Base-by-base conservation (phyloP, 2,888 invertebrate genomes). In the Hybos culiciformis region DNA sequence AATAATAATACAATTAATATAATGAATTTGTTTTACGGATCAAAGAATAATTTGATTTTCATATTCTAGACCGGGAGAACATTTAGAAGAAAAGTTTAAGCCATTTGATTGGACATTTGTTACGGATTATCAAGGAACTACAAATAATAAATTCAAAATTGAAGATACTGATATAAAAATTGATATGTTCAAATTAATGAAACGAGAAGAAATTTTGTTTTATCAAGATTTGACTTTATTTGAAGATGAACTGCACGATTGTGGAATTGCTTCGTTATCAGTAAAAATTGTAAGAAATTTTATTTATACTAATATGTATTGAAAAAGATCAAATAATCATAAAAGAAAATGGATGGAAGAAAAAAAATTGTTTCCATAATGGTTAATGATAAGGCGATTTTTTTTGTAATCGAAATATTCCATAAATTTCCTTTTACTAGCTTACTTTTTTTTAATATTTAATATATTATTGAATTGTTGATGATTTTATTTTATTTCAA, bases 61-160 rank as follows among this genome's bases (percentile, higher is more conserved):
- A n/a, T n/a, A n/a, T 60, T 67, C 36, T 56, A 88, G 92, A 56
- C 74, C 80, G 34, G 80, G 82, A 17, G 57, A 61, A 41, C 51
- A 54, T 55, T 69, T 81, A 51, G 77, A 77, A 52, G 83, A 85
- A 58, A 81, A 86, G 57, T 73, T 86, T 42, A 83, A 82, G 58
- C 83, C 88, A 15, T 96, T 91, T 68, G 97, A 98, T 67, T 99
- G 98, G 98, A 98, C 97, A 2, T 98, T 86, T 61, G 83, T 87
- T 17, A 91, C 92, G 23, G 78, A 84, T 57, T 98, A 98, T 63
- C 80, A 78, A 60, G 98, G 98, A 31, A 82, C 81, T 17, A 58
- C 80, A 26, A 69, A 73, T 42, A 75, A 78, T 9, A 67, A 73
- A 46, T 72, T 82, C 53, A 59, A 67, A 41, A 54, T 77, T 11